Evolutionary conservation across 2,113 vertebrate genomes (phyloP).

Genomic region (Tetrax tetrax): DNA sequence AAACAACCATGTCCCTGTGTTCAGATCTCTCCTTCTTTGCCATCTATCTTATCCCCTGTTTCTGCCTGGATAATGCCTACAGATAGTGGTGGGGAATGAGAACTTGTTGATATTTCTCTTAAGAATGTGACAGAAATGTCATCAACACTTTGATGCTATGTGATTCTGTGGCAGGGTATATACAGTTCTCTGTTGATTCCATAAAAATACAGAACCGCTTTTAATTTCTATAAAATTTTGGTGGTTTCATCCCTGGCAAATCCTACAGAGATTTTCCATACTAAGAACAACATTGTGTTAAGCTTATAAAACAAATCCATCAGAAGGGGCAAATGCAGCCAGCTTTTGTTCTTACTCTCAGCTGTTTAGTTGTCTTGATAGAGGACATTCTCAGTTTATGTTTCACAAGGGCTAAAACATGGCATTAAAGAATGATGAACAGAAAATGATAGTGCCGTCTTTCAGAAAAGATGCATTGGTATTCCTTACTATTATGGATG

Average conservation of each 20-base stretch:
- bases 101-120: not conserved
- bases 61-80: not conserved
- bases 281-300: not conserved
- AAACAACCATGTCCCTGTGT: not conserved
- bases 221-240: not conserved
- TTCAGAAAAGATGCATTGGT: not conserved
- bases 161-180: not conserved
- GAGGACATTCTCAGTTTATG: not conserved
- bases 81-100: not conserved
- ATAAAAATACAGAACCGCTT: not conserved
- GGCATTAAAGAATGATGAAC: not conserved
- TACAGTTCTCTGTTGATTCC: not conserved
- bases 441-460: not conserved
- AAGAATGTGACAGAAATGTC: not conserved
- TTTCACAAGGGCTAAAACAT: not conserved
- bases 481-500: not conserved
- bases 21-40: not conserved
- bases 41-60: not conserved
- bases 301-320: not conserved
- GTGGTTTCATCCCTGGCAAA: not conserved
- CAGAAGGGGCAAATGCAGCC: not conserved
- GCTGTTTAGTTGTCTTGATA: not conserved
- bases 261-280: not conserved
- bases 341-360: not conserved
- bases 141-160: not conserved